Conservation (phyloP, 2,113 vertebrate genomes). For the Apodemus speciosus region DNA sequence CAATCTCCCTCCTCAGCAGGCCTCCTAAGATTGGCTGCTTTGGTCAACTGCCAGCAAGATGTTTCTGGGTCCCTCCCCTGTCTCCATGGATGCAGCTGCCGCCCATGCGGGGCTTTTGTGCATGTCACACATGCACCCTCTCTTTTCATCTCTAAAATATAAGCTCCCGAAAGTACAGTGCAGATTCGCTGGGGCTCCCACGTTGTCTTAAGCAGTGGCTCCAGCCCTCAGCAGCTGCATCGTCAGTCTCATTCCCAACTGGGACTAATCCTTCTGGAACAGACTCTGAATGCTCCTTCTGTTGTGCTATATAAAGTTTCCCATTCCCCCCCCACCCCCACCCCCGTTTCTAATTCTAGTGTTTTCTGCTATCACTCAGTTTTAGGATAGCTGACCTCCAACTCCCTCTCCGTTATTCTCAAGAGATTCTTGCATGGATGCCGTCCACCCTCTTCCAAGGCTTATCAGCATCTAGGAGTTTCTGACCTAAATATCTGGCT, state of each 20-base stretch:
- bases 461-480: not conserved
- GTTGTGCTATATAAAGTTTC: not conserved
- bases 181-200: not conserved
- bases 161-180: not conserved
- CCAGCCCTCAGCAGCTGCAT: not conserved
- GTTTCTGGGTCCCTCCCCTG: not conserved
- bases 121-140: not conserved
- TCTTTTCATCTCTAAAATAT: too few species aligned
- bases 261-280: not conserved
- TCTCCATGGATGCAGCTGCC: not conserved
- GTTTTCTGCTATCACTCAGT: not conserved
- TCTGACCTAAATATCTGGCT: not conserved
- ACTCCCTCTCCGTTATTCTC: not conserved
- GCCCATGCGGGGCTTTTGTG: not conserved
- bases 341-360: not conserved
- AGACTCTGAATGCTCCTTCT: not conserved
- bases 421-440: not conserved
- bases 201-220: not conserved
- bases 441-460: not conserved
- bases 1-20: not conserved
- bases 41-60: not conserved
- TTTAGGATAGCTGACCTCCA: not conserved
- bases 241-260: not conserved
- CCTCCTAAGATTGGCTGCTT: not conserved
- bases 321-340: not conserved